Conservation (phyloP, 1,140 invertebrate genomes). For the Brachionus rotundiformis region DNA sequence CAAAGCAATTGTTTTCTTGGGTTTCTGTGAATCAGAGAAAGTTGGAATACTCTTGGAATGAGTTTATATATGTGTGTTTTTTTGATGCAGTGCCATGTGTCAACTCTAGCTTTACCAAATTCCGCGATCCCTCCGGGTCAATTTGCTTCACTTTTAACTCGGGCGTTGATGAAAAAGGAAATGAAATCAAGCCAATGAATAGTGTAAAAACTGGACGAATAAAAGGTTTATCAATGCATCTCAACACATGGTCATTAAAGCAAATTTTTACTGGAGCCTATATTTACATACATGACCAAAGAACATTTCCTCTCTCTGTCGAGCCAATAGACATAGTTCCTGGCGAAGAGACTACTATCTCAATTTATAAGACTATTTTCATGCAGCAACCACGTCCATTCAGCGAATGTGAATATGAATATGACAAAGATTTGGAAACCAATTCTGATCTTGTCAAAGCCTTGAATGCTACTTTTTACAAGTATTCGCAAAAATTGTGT, state of each 20-base stretch:
- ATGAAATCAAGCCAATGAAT: background rate
- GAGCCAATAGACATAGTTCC: background rate
- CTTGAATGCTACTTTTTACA: background rate
- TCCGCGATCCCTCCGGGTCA: background rate
- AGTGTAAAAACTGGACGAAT: constrained; percentile 3
- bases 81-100: background rate
- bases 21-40: background rate
- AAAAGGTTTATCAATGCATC: background rate
- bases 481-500: constrained; percentile 2
- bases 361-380: background rate
- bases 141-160: constrained; percentile 12
- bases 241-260: background rate
- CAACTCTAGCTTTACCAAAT: background rate
- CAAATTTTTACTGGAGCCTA: background rate
- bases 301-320: background rate
- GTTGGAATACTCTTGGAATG: background rate
- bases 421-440: background rate
- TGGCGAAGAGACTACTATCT: background rate
- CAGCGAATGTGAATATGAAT: constrained; percentile 10
- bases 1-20: background rate
- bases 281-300: constrained; percentile 24
- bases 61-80: background rate
- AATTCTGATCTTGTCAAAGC: background rate
- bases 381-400: background rate
- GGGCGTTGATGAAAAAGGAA: background rate